phyloP scores from a whole-genome alignment of 2,113 vertebrate genomes.

The Rousettus leschenaultii region DNA sequence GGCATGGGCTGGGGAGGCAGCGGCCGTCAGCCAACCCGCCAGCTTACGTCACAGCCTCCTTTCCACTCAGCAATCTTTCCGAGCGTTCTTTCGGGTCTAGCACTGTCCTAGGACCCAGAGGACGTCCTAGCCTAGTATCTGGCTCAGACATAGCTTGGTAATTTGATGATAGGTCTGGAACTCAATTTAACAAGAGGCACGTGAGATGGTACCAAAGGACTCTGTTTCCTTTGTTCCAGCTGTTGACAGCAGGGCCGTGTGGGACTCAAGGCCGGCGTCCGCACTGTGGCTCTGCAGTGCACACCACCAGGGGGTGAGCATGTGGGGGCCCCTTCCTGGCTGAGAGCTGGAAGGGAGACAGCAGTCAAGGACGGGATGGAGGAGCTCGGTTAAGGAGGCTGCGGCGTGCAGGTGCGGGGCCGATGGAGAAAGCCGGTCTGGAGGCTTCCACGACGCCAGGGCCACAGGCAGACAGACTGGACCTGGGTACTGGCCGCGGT shows the following conservation, averaged over 20 bases:
- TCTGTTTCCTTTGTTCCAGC: background rate
- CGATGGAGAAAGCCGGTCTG: background rate
- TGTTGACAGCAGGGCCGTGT: background rate
- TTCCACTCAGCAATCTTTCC: background rate
- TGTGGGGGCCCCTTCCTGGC: too few relatives aligned
- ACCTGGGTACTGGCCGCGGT: background rate
- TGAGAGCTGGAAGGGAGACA: too few relatives aligned
- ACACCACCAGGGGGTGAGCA: background rate
- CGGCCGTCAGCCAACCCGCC: background rate
- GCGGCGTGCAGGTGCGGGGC: background rate
- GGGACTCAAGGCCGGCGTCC: background rate
- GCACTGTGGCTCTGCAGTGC: too few relatives aligned
- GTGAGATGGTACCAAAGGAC: background rate
- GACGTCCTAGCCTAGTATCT: background rate
- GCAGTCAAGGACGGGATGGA: too few relatives aligned
- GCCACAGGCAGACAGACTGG: background rate
- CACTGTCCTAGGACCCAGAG: background rate
- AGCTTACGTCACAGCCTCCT: background rate
- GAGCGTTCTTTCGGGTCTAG: background rate
- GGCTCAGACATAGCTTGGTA: background rate
- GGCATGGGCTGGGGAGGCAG: background rate
- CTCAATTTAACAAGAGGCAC: background rate
- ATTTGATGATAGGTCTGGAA: background rate
- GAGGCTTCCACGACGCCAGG: background rate
- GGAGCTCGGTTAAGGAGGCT: background rate